Evolutionary conservation across 2,888 invertebrate genomes (phyloP), one percentile per base, ranked within the genome.

Genomic region (Metalampra italica): DNA sequence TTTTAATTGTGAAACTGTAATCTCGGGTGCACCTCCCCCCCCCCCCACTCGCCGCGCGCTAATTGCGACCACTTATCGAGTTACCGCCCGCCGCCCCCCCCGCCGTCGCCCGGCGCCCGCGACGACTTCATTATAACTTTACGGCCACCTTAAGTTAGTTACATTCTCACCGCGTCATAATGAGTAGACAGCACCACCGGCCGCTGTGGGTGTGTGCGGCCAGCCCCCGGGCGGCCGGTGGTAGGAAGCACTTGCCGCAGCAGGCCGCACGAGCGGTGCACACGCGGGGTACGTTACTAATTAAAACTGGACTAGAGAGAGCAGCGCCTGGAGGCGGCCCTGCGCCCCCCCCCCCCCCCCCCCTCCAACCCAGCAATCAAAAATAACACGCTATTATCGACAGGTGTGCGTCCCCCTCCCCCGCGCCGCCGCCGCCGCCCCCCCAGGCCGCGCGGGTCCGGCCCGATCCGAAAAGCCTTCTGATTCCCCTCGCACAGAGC

Each of bases 1-100:
- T 70, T 71, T 68, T 70, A 67, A 71, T 69, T 67, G 65, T 69
- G 64, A 57, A 64, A 61, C 62, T 57, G 62, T 1, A 32, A 32
- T 22, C 32, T 9, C 32, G 32, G 8, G 32, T 5, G 32, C 11
- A 9, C 32, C 8, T 32, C 32, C 9, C 11, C 32, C 4, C 32
- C 32, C 9, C 32, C 32, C 1, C 36, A n/a, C 22, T 22, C 22
- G 3, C 53, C 56, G 47, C 52, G 45, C 57, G 62, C 60, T 68
- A 65, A 71, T 65, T 66, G 66, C 61, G 54, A 61, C 55, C 67
- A 59, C 62, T 60, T 62, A 60, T 62, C 61, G 51, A 55, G 56
- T 55, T 54, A 52, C 58, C n/a, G 15, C 15, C 40, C 1, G 40
- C n/a, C 36, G 38, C 2, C 11, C 5, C 8, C 15, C 40, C 1